Conservation (phyloP, 2,113 vertebrate genomes). For the Rhagologus leucostigma region DNA sequence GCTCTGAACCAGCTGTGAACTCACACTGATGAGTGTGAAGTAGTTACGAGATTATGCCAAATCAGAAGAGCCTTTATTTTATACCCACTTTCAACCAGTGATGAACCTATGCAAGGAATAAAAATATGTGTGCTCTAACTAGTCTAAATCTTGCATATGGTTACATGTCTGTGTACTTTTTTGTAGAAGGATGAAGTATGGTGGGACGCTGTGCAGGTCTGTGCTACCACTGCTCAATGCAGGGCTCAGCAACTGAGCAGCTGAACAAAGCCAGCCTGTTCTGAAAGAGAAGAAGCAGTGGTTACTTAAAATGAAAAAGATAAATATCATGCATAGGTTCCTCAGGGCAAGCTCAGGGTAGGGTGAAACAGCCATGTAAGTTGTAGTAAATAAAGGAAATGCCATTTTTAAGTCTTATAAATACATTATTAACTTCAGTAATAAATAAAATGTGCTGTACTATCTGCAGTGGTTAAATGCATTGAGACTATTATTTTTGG, state of each 20-base stretch:
- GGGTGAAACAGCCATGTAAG: not conserved
- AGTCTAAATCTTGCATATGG: not conserved
- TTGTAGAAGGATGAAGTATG: not conserved
- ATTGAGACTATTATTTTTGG: conserved; percentile 23
- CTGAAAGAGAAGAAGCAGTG: not conserved
- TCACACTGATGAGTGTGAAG: not conserved
- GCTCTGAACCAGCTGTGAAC: not conserved
- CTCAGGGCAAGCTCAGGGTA: not conserved
- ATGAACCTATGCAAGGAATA: not conserved
- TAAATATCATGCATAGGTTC: not conserved
- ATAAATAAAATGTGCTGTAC: not conserved
- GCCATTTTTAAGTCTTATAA: not conserved
- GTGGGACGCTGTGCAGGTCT: not conserved
- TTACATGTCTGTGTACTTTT: accelerated
- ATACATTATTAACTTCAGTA: conserved; percentile 12
- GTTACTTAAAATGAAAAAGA: not conserved
- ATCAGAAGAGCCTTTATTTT: not conserved
- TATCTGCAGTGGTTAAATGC: not conserved
- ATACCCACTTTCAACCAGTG: not conserved
- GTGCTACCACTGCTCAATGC: not conserved
- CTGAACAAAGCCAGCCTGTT: not conserved
- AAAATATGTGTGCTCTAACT: not conserved
- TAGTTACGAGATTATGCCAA: not conserved
- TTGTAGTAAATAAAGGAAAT: conserved; percentile 43
- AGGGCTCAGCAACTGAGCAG: not conserved